Evolutionary conservation across 2,888 invertebrate genomes (phyloP), one percentile per base, ranked within the genome.

Genomic region (Biston stratarius): DNA sequence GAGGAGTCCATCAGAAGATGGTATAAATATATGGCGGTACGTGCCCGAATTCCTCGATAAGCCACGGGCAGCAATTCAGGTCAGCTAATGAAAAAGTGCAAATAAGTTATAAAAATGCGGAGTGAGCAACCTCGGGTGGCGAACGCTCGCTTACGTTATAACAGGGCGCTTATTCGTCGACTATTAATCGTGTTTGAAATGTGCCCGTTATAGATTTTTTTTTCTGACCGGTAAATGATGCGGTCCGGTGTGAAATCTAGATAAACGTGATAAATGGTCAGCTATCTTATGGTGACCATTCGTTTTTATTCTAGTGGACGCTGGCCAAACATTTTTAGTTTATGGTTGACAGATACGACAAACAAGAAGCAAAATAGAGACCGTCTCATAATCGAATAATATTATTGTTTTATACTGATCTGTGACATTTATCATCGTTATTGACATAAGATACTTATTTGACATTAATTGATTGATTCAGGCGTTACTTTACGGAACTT

Each of bases 241-340:
- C 82, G 86, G 85, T 83, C 80, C 83, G 77, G 81, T 77, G 83
- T 75, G 79, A 83, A 85, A 88, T 88, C 88, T 86, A 87, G 88
- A 88, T 88, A 88, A 87, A 85, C 80, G 83, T 88, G 88, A 89
- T 89, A 85, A 88, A 89, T 88, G 88, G 80, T 79, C 80, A 81
- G 81, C 77, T 79, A 82, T 79, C 85, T 84, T 82, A 81, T 78
- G 78, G 79, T 83, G 76, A 71, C 83, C 82, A 84, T 84, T 82
- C 81, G 78, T 84, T 83, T 77, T 76, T 75, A 74, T 82, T 86
- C 83, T 85, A 82, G 85, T 80, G 83, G 84, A 86, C 83, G 80
- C 74, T 73, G 74, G 75, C 74, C 71, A 80, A 83, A 81, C 79
- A 80, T 49, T 61, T 61, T 74, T 71, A 70, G 74, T 78, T 81